Conservation (phyloP, 2,797 vertebrate genomes). For the Remorina albescens region DNA sequence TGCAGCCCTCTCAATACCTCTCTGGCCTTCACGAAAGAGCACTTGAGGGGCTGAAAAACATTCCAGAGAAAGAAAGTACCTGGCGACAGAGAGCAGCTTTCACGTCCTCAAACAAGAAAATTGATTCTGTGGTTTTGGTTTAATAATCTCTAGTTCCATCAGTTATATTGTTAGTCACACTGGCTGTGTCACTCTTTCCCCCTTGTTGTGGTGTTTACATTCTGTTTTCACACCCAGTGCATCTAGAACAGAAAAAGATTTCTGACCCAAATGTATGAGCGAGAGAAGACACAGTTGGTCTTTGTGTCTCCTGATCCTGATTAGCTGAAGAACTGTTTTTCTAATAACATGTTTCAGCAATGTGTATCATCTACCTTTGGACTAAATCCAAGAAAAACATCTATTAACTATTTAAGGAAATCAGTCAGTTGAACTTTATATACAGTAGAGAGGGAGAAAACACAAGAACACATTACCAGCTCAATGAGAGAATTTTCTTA, state of each 20-base stretch:
- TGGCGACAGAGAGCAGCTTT: slow-evolving; percentile 67
- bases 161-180: slow-evolving; percentile 27
- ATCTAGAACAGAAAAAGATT: slow-evolving; percentile 14
- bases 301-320: slow-evolving; percentile 2
- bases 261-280: slow-evolving; percentile 20
- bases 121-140: slow-evolving; percentile 34
- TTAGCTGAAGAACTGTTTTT: not conserved
- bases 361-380: not conserved
- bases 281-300: slow-evolving; percentile 6
- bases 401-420: not conserved
- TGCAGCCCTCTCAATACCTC: slow-evolving; percentile 72
- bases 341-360: not conserved
- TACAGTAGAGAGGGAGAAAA: too few species aligned
- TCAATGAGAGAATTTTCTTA: not conserved
- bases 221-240: not conserved
- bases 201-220: slow-evolving; percentile 7
- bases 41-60: slow-evolving; percentile 82
- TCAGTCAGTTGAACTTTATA: not conserved
- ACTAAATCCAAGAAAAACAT: not conserved
- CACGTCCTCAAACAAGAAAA: slow-evolving; percentile 49
- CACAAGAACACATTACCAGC: not conserved
- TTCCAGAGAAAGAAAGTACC: slow-evolving; percentile 80
- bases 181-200: slow-evolving; percentile 25
- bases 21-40: slow-evolving; percentile 76
- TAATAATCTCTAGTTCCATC: slow-evolving; percentile 14